phyloP scores from a whole-genome alignment of 2,113 vertebrate genomes.

The Prunella himalayana region DNA sequence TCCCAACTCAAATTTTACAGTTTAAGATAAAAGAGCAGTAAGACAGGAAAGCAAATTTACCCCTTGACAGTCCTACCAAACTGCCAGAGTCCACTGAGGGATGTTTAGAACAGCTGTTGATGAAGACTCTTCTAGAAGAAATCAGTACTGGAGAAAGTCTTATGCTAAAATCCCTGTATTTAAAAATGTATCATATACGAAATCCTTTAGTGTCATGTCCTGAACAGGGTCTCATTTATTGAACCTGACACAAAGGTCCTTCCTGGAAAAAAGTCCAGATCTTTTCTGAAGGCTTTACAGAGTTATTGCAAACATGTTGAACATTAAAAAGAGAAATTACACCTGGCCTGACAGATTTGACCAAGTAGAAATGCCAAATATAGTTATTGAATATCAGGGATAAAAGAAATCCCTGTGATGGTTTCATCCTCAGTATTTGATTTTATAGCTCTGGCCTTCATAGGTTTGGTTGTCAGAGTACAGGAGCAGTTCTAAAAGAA shows the following conservation, averaged over 20 bases:
- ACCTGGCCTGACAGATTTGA: background rate
- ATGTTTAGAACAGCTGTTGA: background rate
- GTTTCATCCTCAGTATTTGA: background rate
- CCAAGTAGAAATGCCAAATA: background rate
- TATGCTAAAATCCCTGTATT: background rate
- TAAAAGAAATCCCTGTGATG: background rate
- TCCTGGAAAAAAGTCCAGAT: background rate
- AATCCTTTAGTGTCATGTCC: background rate
- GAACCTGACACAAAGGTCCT: background rate
- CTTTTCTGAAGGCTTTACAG: background rate
- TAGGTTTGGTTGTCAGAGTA: background rate
- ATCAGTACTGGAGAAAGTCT: background rate
- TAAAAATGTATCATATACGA: background rate
- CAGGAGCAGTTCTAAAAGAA: background rate
- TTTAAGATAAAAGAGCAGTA: background rate
- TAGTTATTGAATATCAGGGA: background rate
- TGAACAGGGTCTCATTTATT: background rate
- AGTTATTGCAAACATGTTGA: background rate
- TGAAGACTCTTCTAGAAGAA: background rate
- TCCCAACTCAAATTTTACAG: background rate
- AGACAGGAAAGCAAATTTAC: background rate
- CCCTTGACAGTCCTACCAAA: background rate
- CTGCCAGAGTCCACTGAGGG: background rate
- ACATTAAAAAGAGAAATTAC: slow-evolving; percentile 2
- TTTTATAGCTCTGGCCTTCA: background rate